These are phyloP conservation scores for Neogale vison DNA, from an alignment of 2,113 vertebrate species.

Conservation along the genomic window DNA sequence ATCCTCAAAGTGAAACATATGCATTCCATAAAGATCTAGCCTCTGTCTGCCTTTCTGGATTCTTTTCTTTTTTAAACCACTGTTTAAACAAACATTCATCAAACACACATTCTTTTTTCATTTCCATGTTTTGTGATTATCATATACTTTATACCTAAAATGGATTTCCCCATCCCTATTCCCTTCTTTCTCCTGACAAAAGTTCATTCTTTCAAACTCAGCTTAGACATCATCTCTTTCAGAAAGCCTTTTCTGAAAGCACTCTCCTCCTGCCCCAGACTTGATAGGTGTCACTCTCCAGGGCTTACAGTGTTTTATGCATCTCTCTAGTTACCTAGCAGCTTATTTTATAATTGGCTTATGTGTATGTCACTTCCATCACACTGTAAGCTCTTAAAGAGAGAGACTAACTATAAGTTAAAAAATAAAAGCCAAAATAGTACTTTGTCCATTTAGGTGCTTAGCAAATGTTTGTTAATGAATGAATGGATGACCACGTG, in stretches of 20 bases:
- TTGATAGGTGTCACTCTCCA: not conserved
- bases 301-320: not conserved
- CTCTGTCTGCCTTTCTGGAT: not conserved
- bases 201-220: not conserved
- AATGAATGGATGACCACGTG: not conserved
- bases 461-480: constrained; percentile 38
- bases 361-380: not conserved
- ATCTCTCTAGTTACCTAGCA: not conserved
- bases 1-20: not conserved
- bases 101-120: not conserved
- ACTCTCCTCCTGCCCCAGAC: not conserved
- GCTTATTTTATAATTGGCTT: constrained; percentile 35
- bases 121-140: not conserved
- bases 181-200: constrained; percentile 1
- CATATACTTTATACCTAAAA: not conserved
- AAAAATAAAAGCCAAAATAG: too few relatives aligned
- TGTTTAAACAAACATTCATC: too few relatives aligned
- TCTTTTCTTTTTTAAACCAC: not conserved
- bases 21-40: not conserved
- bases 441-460: not conserved
- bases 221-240: not conserved
- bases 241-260: not conserved
- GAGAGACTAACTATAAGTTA: not conserved
- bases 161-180: not conserved
- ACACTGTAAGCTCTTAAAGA: not conserved